Base-by-base conservation (phyloP, 2,113 vertebrate genomes). In the Centropristis striata region DNA sequence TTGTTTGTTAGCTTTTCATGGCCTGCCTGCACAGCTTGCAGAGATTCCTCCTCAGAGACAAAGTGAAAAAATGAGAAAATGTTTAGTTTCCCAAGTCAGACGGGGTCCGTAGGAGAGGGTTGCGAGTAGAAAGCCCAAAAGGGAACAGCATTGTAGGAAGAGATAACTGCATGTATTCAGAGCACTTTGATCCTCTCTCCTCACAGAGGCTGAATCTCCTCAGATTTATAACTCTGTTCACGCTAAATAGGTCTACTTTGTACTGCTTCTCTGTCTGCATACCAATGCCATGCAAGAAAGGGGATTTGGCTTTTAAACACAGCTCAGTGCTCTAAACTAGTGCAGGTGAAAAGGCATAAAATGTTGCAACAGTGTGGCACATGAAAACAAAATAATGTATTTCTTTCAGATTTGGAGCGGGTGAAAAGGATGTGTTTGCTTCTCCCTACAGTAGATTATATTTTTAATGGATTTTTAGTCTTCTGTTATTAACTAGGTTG, bases 141-240 rank as follows among this genome's bases (percentile, higher is more conserved):
- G 54, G 65, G 46, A 50, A 57, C 27, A 0, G 55, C 57, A 18
- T 80, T 63, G 42, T 73, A 58, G 72, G 46, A 75, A 75, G 58
- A 75, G 70, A 83, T 86, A 81, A 73, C 44, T 32, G 63, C 63
- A 70, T 23, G 46, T 58, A 88, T 79, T 78, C 61, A 53, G 47
- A 84, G 61, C 20, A 41, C 80, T 88, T 88, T 84, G 78, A 88
- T 87, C 77, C 60, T 36, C 21, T 78, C 27, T 53, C 41, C 37
- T 86, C 61, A 71, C 60, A 82, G 39, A 83, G 65, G 74, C 39
- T 44, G 44, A 81, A 80, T 77, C 76, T 80, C 77, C 57, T 68
- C 49, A 67, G 63, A 77, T 75, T 64, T 73, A 61, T 60, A 21
- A 69, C 54, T 69, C 21, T 58, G 66, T 75, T 80, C 37, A 23